Base-by-base conservation (phyloP, 2,888 invertebrate genomes). In the Hirtodrosophila alboralis region DNA sequence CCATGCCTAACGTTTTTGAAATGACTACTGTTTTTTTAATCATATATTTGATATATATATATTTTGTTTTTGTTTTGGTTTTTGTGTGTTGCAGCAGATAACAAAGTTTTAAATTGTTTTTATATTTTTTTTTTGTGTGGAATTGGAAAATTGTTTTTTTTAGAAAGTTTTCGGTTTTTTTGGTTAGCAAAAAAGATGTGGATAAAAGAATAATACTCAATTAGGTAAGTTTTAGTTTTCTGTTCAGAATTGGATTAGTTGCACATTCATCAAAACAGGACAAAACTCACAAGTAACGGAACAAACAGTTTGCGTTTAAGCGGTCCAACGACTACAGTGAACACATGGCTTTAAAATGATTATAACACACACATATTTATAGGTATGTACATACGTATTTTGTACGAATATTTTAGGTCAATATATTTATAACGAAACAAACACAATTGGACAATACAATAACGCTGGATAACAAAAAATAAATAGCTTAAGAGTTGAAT, bases 1-100 rank as follows among this genome's bases (percentile, higher is more conserved):
- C 94, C 94, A 97, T 94, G 92, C 97, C 98, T 95, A 97, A 86
- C 90, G 89, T 90, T 89, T 89, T 89, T 85, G 89, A 89, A 89
- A 89, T 90, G 75, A 96, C 93, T 96, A 88, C 89, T 89, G 75
- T 87, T 87, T 73, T 75, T 87, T 86, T 79, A 81, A 69, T 75
- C 75, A 85, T 63, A 48, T 75, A 52, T 60, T 58, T 34, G 21
- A 30, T 37, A 60, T 49, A 33, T 52, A 59, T 18, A 36, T 38
- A 37, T 45, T 68, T 60, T 34, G 36, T 52, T 61, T 18, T 38
- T 38, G 38, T 45, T 68, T 60, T 34, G 16, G 6, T 36, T 38
- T 51, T 51, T 58, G 44, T 53, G 34, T 34, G 13, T 37, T 58
- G 44, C 37, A 47, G 33, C 16, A 40, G 33, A 30, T 56, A 56